phyloP scores from a whole-genome alignment of 2,113 vertebrate genomes.

The Oplegnathus fasciatus region DNA sequence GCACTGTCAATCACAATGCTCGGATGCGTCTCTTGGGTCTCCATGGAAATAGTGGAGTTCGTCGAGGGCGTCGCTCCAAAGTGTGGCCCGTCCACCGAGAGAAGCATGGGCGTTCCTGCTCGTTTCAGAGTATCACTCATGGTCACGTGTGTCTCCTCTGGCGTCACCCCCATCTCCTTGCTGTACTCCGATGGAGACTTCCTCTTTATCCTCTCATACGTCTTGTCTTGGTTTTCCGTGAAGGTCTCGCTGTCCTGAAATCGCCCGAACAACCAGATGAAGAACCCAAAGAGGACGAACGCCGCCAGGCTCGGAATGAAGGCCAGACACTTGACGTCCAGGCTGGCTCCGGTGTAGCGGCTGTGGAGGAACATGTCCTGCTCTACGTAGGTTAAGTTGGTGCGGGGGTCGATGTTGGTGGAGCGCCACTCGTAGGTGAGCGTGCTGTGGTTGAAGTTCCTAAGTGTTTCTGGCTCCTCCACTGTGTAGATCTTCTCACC shows the following conservation, averaged over 20 bases:
- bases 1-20: conserved; percentile 70
- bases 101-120: conserved; percentile 86
- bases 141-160: conserved; percentile 89
- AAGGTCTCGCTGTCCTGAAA: conserved; percentile 96
- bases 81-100: conserved; percentile 87
- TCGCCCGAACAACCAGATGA: conserved; percentile 95
- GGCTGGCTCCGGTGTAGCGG: conserved; percentile 91
- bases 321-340: conserved; percentile 95
- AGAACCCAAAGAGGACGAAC: conserved; percentile 96
- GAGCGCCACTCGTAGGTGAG: conserved; percentile 95
- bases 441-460: conserved; percentile 92
- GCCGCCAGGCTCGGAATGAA: conserved; percentile 95
- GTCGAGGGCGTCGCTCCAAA: conserved; percentile 69
- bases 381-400: conserved; percentile 89
- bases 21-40: conserved; percentile 78
- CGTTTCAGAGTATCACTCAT: conserved; percentile 85
- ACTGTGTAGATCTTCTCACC: conserved; percentile 97
- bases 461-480: conserved; percentile 92
- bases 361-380: conserved; percentile 96
- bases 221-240: conserved; percentile 92
- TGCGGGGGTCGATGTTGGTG: conserved; percentile 88
- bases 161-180: conserved; percentile 91
- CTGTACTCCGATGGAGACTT: conserved; percentile 93
- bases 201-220: conserved; percentile 94
- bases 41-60: conserved; percentile 77